Conservation (phyloP, 2,888 invertebrate species). For the Pteria penguin region DNA sequence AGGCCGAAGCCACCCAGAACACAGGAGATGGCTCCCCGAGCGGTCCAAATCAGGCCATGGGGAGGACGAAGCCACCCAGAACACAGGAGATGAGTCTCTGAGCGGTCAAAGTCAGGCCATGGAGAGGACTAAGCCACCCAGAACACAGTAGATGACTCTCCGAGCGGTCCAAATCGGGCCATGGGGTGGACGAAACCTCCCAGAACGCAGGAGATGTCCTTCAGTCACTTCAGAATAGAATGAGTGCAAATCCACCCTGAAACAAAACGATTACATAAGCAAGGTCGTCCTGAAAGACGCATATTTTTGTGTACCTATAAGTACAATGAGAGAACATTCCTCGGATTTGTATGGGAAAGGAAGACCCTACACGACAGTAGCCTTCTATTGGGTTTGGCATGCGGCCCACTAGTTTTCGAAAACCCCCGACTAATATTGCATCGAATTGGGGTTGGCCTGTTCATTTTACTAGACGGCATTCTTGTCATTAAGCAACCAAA, state of each 20-base stretch:
- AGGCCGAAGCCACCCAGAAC: background rate
- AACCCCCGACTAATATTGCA: slow-evolving; percentile 25
- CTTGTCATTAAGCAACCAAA: slow-evolving; percentile 12
- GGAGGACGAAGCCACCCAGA: background rate
- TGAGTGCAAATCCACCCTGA: slow-evolving; percentile 7
- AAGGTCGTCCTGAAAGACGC: slow-evolving; percentile 32
- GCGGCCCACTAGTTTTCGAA: slow-evolving; percentile 20
- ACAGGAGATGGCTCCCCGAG: background rate
- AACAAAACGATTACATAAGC: slow-evolving; percentile 15
- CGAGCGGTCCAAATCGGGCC: background rate
- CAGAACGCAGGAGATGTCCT: background rate
- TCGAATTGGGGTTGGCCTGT: slow-evolving; percentile 22
- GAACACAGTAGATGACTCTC: background rate
- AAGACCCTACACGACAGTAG: slow-evolving; percentile 1
- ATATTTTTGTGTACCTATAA: slow-evolving; percentile 17
- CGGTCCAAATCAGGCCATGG: background rate
- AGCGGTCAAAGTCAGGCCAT: background rate
- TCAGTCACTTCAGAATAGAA: slow-evolving; percentile 24
- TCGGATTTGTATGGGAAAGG: slow-evolving; percentile 2
- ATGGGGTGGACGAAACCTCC: background rate
- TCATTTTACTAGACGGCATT: slow-evolving; percentile 39
- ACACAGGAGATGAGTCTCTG: background rate
- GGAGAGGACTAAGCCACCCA: background rate
- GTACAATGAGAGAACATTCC: slow-evolving; percentile 11
- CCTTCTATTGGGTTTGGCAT: slow-evolving; percentile 27